phyloP scores from a whole-genome alignment of 2,888 invertebrate species.

The Mythimna pallens region DNA sequence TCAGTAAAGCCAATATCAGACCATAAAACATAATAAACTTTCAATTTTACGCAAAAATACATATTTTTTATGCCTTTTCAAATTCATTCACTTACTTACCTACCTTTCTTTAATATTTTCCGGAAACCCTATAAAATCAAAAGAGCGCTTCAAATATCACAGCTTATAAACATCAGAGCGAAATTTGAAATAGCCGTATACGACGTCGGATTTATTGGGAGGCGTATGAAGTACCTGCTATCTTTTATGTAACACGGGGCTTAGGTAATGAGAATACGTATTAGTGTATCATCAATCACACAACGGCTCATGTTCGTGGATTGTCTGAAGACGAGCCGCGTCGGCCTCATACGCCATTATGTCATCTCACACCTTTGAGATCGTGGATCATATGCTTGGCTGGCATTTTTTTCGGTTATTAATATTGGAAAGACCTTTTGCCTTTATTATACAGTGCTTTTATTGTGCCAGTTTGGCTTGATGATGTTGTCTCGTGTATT shows the following conservation, averaged over 20 bases:
- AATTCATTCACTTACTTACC: slow-evolving; percentile 35
- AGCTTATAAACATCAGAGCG: slow-evolving; percentile 39
- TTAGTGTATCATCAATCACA: slow-evolving; percentile 81
- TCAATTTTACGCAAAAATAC: slow-evolving; percentile 36
- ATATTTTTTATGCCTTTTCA: slow-evolving; percentile 44
- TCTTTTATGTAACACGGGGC: slow-evolving; percentile 67
- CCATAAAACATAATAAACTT: slow-evolving; percentile 22
- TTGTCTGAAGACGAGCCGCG: slow-evolving; percentile 68
- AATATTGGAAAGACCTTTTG: slow-evolving; percentile 59
- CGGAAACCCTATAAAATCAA: slow-evolving; percentile 44
- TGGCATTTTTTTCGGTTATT: slow-evolving; percentile 63
- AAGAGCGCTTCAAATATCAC: slow-evolving; percentile 44
- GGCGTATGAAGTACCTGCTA: slow-evolving; percentile 55
- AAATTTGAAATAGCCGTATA: slow-evolving; percentile 55
- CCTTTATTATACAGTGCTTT: slow-evolving; percentile 43
- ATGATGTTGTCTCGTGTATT: background rate
- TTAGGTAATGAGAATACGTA: slow-evolving; percentile 77
- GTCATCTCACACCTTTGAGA: slow-evolving; percentile 72
- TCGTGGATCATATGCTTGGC: slow-evolving; percentile 70
- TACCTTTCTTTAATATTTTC: slow-evolving; percentile 39
- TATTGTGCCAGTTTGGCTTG: slow-evolving; percentile 31
- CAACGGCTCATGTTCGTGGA: slow-evolving; percentile 74
- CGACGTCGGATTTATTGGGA: slow-evolving; percentile 49
- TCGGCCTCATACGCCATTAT: slow-evolving; percentile 68
- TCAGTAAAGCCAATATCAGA: slow-evolving; percentile 7